Percentiles rank a stretch among this genome's conserved stretches.
Evolutionary conservation across 2,113 vertebrate species (phyloP).

Genomic region (Hipposideros armiger): DNA sequence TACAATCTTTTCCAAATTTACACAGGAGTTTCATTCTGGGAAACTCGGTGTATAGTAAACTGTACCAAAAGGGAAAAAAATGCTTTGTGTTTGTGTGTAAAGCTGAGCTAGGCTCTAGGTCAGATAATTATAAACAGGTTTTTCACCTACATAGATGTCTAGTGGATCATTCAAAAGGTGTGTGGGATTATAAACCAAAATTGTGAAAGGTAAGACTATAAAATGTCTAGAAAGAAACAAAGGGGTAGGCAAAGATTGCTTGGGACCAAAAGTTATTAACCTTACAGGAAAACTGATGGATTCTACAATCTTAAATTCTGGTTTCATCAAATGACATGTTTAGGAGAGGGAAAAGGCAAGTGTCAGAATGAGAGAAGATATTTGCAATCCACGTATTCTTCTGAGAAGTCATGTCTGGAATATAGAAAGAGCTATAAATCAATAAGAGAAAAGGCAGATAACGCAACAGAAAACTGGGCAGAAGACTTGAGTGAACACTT

Average conservation of each 20-base stretch:
- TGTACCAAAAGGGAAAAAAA: neutral
- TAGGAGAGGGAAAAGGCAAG: neutral
- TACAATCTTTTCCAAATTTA: conserved; percentile 46
- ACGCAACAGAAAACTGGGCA: neutral
- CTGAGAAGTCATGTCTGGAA: neutral
- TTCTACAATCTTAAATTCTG: neutral
- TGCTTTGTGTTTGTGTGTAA: neutral
- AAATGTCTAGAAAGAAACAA: neutral
- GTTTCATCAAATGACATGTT: neutral
- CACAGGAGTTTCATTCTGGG: conserved; percentile 36
- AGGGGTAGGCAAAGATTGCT: neutral
- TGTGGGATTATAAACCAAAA: neutral
- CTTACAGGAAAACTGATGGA: neutral
- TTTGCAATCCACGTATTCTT: neutral
- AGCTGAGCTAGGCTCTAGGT: neutral
- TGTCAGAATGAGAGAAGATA: neutral
- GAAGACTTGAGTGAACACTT: neutral
- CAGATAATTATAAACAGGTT: neutral
- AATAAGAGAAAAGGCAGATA: neutral
- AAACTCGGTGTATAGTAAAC: neutral
- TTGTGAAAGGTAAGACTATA: neutral
- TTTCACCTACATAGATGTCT: neutral
- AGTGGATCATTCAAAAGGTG: neutral
- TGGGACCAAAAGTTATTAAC: neutral
- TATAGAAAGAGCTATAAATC: neutral